Evolutionary conservation across 2,797 vertebrate species (phyloP), one percentile per base, ranked within the genome.

Genomic region (Hypotaenidia okinawae): DNA sequence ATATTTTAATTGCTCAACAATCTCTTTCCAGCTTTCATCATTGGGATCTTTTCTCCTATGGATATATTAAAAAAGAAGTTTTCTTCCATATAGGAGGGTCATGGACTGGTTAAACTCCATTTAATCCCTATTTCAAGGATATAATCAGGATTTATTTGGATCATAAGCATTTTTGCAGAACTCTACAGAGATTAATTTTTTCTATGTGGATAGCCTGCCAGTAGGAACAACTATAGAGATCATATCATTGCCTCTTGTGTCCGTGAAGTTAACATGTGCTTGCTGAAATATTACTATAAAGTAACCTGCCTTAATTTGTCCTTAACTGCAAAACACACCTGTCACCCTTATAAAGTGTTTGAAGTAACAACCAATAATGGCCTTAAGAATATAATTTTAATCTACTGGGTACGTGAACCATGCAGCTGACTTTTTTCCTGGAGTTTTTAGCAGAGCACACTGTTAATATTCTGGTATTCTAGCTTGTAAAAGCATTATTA

Each of bases 121-220:
- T 90, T 96, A 95, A 94, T 63, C 67, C 37, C 18, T 55, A 27
- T 90, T 90, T 91, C 81, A 82, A 82, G 33, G 27, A 70, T 54
- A 89, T 79, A 90, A 82, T 94, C 84, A 74, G 94, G 95, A 90
- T 93, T 96, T 94, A 74, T 87, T 84, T 89, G 68, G 67, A 89
- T 90, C 57, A 78, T 62, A 89, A 90, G 51, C 27, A 80, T 95
- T 93, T 94, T 89, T 80, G 57, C 45, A 82, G 74, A 84, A 80
- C 32, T 72, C 68, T 33, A n/a, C 8, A 51, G 37, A 91, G 35
- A 70, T 77, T 0, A 5, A 81, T 92, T 45, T 72, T 75, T 78
- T 17, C 39, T 73, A 1, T 19, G 15, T 55, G 67, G 91, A 79
- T n/a, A 13, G 9, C 32, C 63, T 76, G 67, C 22, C 32, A 74